These are phyloP conservation scores for Sipha flava DNA, from an alignment of 1,140 invertebrate genomes.

Conservation along the genomic window DNA sequence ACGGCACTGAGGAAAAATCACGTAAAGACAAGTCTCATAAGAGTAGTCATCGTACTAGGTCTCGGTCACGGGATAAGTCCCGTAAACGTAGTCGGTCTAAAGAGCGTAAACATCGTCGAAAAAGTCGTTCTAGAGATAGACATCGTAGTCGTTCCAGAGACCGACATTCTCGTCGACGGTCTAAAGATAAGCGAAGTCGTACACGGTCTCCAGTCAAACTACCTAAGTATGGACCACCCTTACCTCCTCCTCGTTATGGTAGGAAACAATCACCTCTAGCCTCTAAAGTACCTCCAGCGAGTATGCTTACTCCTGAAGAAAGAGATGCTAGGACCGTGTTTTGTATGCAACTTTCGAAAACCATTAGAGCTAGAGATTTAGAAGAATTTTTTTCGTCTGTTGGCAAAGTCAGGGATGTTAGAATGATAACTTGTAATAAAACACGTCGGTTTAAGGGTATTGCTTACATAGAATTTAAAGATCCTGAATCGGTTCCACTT, in stretches of 20 bases:
- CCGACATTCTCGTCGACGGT: slow-evolving; percentile 8
- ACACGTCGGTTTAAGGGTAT: slow-evolving; percentile 98
- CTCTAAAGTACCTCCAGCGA: slow-evolving; percentile 46
- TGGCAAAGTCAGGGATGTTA: slow-evolving; percentile 93
- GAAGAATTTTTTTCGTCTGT: slow-evolving; percentile 99
- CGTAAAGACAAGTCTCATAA: slow-evolving; percentile 26
- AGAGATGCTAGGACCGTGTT: slow-evolving; percentile 96
- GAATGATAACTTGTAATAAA: slow-evolving; percentile 98
- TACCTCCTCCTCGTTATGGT: slow-evolving; percentile 44
- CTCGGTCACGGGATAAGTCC: background rate
- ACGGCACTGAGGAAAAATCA: slow-evolving; percentile 20
- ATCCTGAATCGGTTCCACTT: slow-evolving; percentile 92
- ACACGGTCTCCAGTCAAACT: slow-evolving; percentile 31
- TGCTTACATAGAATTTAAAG: slow-evolving; percentile 97
- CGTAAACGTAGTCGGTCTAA: slow-evolving; percentile 29
- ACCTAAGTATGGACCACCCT: slow-evolving; percentile 25
- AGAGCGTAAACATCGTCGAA: slow-evolving; percentile 26
- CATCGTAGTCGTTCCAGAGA: slow-evolving; percentile 39
- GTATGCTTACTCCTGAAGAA: slow-evolving; percentile 92
- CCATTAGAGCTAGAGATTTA: slow-evolving; percentile 88
- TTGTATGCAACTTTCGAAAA: slow-evolving; percentile 91
- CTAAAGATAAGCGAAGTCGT: slow-evolving; percentile 32
- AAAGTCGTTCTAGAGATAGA: slow-evolving; percentile 43
- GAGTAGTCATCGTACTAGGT: slow-evolving; percentile 16
- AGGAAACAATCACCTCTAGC: slow-evolving; percentile 44